Base-by-base conservation (phyloP, 1,140 invertebrate genomes). In the Lycorma delicatula region DNA sequence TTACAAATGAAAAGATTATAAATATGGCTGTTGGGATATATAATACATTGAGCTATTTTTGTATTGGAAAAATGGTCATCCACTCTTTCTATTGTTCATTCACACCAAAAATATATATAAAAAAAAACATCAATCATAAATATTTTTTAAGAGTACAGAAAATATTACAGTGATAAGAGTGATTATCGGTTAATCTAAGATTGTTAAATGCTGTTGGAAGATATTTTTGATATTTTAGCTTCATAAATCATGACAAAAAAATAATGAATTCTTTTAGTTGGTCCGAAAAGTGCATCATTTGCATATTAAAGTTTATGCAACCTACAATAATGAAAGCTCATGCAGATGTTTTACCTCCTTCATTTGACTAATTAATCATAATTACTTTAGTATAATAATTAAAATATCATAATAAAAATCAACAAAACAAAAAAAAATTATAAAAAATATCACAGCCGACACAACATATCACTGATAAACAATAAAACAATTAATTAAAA, bases 1-100 rank as follows among this genome's bases (percentile, higher is more conserved):
- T 53, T 53, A 53, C 50, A 36, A 53, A 53, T 53, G 28, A 54
- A 54, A 49, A 46, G 56, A 28, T 57, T 20, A 44, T 20, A 22
- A 20, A 9, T 22, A 44, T 56, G 38, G 46, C 23, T 51, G 50
- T 38, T 18, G n/a, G 23, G 47, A 41, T 51, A 57, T 47, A 57
- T 51, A 28, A 44, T 57, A 57, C 48, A 57, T 57, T 50, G 56
- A 57, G 56, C 56, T 57, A 57, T 57, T 48, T 29, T 27, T 51
- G 49, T 51, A 51, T 28, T 23, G 49, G 49, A 28, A 25, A 38
- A 38, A 29, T 18, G 23, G 23, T 29, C 54, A 56, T 25, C 46
- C 54, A 47, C 26, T 27, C 54, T 27, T 46, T 20, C 36, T n/a
- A 38, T 44, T 44, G 16, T 20, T 36, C 41, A 57, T 36, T 57